Evolutionary conservation across 1,140 invertebrate species (phyloP), one percentile per base, ranked within the genome.

Genomic region (Tenebrio molitor): DNA sequence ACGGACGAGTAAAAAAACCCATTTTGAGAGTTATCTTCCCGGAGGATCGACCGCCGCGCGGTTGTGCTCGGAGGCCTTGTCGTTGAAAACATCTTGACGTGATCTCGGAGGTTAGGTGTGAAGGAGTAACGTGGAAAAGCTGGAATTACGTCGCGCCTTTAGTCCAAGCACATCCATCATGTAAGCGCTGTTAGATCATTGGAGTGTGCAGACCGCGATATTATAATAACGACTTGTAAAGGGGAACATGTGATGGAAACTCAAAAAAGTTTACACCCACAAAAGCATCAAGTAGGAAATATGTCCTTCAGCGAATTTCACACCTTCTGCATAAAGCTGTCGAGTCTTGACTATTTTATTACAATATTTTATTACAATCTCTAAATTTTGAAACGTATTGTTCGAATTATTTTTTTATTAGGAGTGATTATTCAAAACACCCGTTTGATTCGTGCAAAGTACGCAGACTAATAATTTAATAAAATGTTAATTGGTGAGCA

Each of bases 1-100:
- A 58, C 21, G 33, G 50, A 58, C 50, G 50, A 29, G 23, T 6
- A 58, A 58, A 58, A n/a, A 58, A 58, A 58, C 50, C 50, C 50
- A 58, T 58, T 58, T 58, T 58, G 50, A 19, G 50, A 29, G 50
- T 58, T 58, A 58, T 58, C 50, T 58, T 58, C 50, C 50, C 50
- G 12, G n/a, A 58, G 50, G 50, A 58, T 58, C 50, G 12, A 23
- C 50, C 42, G 21, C 21, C 19, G 19, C 8, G 19, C 8, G 2
- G 21, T 58, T 58, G 50, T 33, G 50, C 21, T 58, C 33, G 12
- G 21, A n/a, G n/a, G 17, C 14, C 50, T 58, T 58, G 50, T 58
- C 50, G 50, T 14, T 58, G 21, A 29, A 58, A 58, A 58, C 50
- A 58, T 58, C 50, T 58, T 58, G 50, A 58, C 50, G 50, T 58